Conservation (phyloP, 2,888 invertebrate genomes). For the Zele albiditarsus region DNA sequence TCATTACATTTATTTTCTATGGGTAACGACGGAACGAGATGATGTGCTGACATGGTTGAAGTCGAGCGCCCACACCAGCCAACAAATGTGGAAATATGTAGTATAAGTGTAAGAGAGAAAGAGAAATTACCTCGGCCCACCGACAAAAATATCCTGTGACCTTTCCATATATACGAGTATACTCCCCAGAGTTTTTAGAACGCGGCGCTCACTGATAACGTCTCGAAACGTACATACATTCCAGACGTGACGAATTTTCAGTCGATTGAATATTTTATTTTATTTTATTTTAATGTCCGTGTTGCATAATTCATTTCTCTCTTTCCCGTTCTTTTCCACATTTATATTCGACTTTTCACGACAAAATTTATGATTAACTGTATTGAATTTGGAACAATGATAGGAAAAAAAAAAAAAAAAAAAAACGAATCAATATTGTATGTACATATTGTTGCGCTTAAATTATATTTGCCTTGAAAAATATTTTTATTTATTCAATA, state of each 20-base stretch:
- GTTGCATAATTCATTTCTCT: neutral
- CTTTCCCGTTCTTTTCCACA: neutral
- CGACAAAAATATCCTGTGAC: slow-evolving; percentile 52
- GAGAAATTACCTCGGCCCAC: slow-evolving; percentile 21
- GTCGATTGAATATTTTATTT: neutral
- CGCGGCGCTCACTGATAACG: neutral
- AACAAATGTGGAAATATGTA: neutral
- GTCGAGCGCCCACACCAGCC: neutral
- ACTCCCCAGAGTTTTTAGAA: slow-evolving; percentile 18
- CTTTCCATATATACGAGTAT: slow-evolving; percentile 40
- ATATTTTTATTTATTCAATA: neutral
- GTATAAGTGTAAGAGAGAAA: neutral
- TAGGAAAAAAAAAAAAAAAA: neutral
- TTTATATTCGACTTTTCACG: neutral
- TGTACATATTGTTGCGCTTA: slow-evolving; percentile 12
- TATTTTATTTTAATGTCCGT: too few species aligned
- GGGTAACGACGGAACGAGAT: neutral
- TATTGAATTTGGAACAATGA: too few species aligned
- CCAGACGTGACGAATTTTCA: slow-evolving; percentile 8
- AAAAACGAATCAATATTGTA: slow-evolving; percentile 1
- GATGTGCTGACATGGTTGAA: neutral
- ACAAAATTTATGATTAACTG: too few species aligned
- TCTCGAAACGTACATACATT: neutral
- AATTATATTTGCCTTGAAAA: slow-evolving; percentile 17
- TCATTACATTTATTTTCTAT: neutral